These are phyloP conservation scores for Leucophenga varia DNA, from an alignment of 1,140 invertebrate species.

Conservation along the genomic window DNA sequence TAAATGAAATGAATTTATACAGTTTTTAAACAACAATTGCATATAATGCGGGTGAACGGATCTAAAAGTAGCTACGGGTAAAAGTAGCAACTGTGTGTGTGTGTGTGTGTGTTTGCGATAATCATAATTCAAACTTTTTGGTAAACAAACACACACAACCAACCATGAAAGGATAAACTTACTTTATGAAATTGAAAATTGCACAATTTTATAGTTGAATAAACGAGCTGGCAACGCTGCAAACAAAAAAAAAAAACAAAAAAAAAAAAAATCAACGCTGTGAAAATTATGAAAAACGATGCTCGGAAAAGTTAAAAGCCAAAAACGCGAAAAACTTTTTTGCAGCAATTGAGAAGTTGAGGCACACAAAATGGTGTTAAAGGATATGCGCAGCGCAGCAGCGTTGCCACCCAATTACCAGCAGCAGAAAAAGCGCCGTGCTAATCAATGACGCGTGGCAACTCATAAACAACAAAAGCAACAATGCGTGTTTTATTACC, in stretches of 20 bases:
- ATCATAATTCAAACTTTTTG: conserved; percentile 49
- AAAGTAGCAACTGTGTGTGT: conserved; percentile 4
- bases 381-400: too few relatives aligned
- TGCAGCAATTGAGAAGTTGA: too few relatives aligned
- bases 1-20: too few relatives aligned
- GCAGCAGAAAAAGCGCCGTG: conserved; percentile 24
- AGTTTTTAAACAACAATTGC: too few relatives aligned
- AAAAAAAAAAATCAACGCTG: conserved; percentile 16
- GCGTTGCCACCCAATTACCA: too few relatives aligned
- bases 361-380: background rate
- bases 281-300: too few relatives aligned
- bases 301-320: conserved; percentile 1
- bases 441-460: conserved; percentile 41
- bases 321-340: conserved; percentile 18
- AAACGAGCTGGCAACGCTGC: conserved; percentile 13
- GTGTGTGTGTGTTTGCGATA: conserved; percentile 35
- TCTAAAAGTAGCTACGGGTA: too few relatives aligned
- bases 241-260: conserved; percentile 35
- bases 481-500: conserved; percentile 19
- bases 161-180: conserved; percentile 14
- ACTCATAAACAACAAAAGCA: conserved; percentile 47
- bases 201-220: conserved; percentile 51
- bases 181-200: conserved; percentile 51
- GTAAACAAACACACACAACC: too few relatives aligned
- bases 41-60: too few relatives aligned